Evolutionary conservation across 2,888 invertebrate genomes (phyloP), one percentile per base, ranked within the genome.

Genomic region (Iphiclides podalirius): DNA sequence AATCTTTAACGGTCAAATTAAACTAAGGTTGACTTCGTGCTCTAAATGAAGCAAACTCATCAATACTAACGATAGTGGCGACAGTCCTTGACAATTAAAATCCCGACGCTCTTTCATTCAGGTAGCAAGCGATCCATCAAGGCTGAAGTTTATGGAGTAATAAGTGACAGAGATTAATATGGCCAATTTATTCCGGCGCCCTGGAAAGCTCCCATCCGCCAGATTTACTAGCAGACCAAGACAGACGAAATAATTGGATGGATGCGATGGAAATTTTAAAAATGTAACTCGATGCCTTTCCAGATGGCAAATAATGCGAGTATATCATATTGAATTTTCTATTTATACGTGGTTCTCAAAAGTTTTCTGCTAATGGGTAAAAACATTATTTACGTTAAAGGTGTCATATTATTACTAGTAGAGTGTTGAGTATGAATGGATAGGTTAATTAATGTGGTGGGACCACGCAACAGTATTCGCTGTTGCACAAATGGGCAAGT

Each of bases 111-210:
- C 61, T 61, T 62, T 63, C 58, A 62, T 53, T 61, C 67, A 67
- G 69, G 65, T 70, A 63, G 41, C 34, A 26, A 55, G 60, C 61
- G 58, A 76, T 81, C 70, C 69, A 75, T 81, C 79, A 77, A 63
- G 50, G 50, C 51, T 60, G 60, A 72, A 75, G 70, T 77, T 75
- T 70, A 77, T 72, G 66, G 71, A 66, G 75, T 78, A 75, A 75
- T 78, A 78, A 75, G 70, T 72, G 79, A 78, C 79, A 70, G 69
- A 77, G 78, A 80, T 78, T 76, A 77, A 80, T 79, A 74, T 59
- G 63, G 52, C 58, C 73, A 70, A 82, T 81, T 79, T 78, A 73
- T 75, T 66, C 54, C 57, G 52, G 53, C 53, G 52, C 47, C n/a
- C 31, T 52, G 33, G 17, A 16, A 31, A 20, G 36, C 44, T 1